phyloP scores from a whole-genome alignment of 2,113 vertebrate genomes.

The Thunnus thynnus region DNA sequence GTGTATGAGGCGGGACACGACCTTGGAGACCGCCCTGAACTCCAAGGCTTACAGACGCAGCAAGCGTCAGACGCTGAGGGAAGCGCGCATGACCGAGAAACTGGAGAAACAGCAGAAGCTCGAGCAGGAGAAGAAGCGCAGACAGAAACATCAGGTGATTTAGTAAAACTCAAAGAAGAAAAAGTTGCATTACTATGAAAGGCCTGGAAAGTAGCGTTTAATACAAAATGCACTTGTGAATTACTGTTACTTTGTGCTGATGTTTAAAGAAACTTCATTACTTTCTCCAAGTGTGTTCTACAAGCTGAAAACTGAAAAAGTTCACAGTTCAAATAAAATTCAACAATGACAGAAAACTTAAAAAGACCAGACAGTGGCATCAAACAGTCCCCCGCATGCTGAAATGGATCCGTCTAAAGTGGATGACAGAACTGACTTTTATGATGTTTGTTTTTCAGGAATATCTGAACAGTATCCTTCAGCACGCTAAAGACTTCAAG shows the following conservation, averaged over 20 bases:
- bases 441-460: conserved; percentile 83
- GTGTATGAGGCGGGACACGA: conserved; percentile 97
- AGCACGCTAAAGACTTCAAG: conserved; percentile 99
- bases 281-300: background rate
- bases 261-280: background rate
- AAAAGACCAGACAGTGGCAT: background rate
- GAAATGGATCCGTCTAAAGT: background rate
- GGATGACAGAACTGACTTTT: conserved; percentile 1
- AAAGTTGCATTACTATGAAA: too few species aligned
- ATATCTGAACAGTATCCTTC: conserved; percentile 98
- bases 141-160: conserved; percentile 98
- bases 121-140: conserved; percentile 96
- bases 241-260: background rate
- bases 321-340: background rate
- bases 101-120: conserved; percentile 99
- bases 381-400: background rate
- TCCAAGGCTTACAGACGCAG: conserved; percentile 98
- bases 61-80: conserved; percentile 96
- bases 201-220: too few species aligned
- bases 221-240: too few species aligned
- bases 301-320: background rate
- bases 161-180: too few species aligned
- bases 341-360: background rate
- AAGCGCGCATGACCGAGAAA: conserved; percentile 98
- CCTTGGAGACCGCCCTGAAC: conserved; percentile 96